Evolutionary conservation across 2,797 vertebrate species (phyloP).

Genomic region (Acipenser oxyrinchus): DNA sequence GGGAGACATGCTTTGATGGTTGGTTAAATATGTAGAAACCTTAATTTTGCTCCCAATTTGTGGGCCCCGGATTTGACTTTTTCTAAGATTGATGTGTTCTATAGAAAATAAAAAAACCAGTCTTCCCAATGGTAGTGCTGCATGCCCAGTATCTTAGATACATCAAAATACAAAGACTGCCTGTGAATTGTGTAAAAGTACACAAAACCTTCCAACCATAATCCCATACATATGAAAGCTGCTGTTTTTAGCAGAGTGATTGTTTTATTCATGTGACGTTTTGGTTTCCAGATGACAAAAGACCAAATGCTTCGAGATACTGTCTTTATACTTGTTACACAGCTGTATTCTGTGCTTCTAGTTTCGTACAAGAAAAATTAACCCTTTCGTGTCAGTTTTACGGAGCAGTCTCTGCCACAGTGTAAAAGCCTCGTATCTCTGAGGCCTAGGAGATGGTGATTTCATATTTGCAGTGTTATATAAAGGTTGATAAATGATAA

Average conservation of each 20-base stretch:
- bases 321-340: no score
- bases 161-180: conserved; percentile 31
- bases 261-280: no score
- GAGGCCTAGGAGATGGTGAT: no score
- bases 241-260: not conserved
- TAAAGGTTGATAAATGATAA: no score
- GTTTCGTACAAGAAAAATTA: no score
- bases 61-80: conserved; percentile 42
- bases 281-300: no score
- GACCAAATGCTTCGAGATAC: no score
- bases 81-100: conserved; percentile 47
- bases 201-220: conserved; percentile 40
- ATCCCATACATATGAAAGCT: conserved; percentile 41
- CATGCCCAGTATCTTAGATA: conserved; percentile 52
- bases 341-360: no score
- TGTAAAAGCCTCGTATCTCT: no score
- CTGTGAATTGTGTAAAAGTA: conserved; percentile 39
- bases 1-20: conserved; percentile 48
- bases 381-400: no score
- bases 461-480: no score
- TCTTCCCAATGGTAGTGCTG: conserved; percentile 39
- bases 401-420: no score
- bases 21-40: conserved; percentile 62
- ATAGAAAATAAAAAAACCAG: conserved; percentile 34
- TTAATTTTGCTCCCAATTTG: conserved; percentile 48